Conservation (phyloP, 2,888 invertebrate genomes). For the Temnothorax ravouxi region DNA sequence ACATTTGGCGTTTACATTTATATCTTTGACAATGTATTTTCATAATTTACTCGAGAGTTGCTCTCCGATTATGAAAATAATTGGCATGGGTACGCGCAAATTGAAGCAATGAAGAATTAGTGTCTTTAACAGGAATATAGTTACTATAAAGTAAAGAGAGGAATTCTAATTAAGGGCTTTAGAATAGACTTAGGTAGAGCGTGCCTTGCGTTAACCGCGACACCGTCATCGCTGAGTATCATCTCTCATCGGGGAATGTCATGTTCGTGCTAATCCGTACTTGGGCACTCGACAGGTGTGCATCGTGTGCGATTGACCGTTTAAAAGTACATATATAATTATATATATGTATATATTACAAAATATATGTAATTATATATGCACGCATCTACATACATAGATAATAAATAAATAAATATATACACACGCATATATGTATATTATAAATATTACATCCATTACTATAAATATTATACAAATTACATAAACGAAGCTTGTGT, state of each 20-base stretch:
- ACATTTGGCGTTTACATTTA: not conserved
- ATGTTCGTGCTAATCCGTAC: conserved; percentile 26
- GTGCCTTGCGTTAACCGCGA: conserved; percentile 49
- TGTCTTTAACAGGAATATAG: conserved; percentile 25
- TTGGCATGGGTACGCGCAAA: not conserved
- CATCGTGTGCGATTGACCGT: conserved; percentile 24
- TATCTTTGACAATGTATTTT: conserved; percentile 16
- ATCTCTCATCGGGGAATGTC: not conserved
- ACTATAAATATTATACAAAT: conserved; percentile 50
- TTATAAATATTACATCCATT: conserved; percentile 55
- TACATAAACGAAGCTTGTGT: conserved; percentile 61
- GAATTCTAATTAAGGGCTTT: conserved; percentile 44
- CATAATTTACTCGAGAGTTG: conserved; percentile 21
- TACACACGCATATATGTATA: not conserved
- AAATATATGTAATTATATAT: conserved; percentile 22
- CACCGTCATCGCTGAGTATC: conserved; percentile 26
- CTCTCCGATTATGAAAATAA: conserved; percentile 17
- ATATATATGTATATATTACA: not conserved
- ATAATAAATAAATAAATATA: conserved; percentile 9
- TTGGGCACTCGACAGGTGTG: conserved; percentile 29
- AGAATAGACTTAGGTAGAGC: conserved; percentile 48
- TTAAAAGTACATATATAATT: conserved; percentile 11
- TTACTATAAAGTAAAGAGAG: conserved; percentile 39
- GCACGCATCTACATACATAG: conserved; percentile 1
- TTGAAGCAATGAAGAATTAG: conserved; percentile 36